Evolutionary conservation across 2,797 vertebrate species (phyloP), one percentile per base, ranked within the genome.

Genomic region (Sardinella longiceps): DNA sequence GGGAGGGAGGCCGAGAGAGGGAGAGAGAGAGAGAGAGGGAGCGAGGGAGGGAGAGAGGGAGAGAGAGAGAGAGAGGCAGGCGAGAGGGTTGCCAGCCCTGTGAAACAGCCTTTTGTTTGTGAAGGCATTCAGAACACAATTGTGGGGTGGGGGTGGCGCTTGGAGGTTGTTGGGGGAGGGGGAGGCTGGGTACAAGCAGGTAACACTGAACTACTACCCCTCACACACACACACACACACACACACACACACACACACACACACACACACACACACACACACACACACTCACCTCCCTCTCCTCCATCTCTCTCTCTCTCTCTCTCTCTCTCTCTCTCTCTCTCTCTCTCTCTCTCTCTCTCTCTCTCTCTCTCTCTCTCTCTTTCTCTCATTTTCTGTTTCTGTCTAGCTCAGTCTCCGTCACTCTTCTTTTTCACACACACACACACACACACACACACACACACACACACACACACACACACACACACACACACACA

Each of bases 51-150:
- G 81, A 33, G 30, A 5, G 63, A 70, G 39, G 82, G 80, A 81
- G 74, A 85, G 85, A 45, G 70, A 70, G 70, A 82, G 84, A 80
- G 85, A 48, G 25, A 18, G 51, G n/a, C 4, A 80, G 48, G 70
- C 37, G 15, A 81, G 70, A 81, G 84, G 82, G 77, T 87, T 84
- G 85, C 82, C 58, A 85, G 77, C 85, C 25, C 80, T 28, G 85
- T 86, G 80, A 88, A 85, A 83, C 86, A 86, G 83, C 84, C 82
- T 82, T 88, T 88, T 88, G 87, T 86, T 77, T 85, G 87, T 88
- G 80, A 74, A 88, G 81, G 84, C 85, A 77, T 77, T 77, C 70
- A 82, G 85, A 82, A 86, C 80, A 83, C 83, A 81, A 74, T 80
- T 80, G 50, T 81, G n/a, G 86, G 85, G 83, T 85, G 81, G 83